Evolutionary conservation across 2,888 invertebrate genomes (phyloP).

Genomic region (Odontocerum albicorne): DNA sequence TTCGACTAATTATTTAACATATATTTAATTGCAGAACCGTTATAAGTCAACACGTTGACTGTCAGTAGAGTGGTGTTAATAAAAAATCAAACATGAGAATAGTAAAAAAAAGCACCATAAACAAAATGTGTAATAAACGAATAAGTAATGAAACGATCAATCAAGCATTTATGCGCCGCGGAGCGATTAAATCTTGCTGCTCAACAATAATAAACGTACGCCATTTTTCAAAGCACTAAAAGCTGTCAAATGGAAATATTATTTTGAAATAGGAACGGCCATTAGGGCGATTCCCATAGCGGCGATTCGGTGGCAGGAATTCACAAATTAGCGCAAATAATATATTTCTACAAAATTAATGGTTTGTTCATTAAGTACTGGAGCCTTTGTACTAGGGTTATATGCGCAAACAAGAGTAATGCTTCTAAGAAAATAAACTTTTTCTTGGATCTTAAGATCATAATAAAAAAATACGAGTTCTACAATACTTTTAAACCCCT

Average conservation of each 20-base stretch:
- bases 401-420: no score
- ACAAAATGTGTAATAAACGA: neutral
- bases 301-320: neutral
- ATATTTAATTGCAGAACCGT: no score
- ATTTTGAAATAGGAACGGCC: neutral
- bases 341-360: neutral
- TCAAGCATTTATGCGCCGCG: neutral
- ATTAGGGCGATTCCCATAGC: neutral
- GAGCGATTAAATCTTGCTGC: neutral
- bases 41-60: no score
- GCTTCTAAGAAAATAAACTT: no score
- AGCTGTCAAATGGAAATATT: neutral
- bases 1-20: no score
- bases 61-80: no score
- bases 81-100: no score
- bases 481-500: no score
- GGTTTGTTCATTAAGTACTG: neutral
- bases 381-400: neutral
- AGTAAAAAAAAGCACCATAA: no score
- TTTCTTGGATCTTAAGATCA: no score
- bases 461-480: no score
- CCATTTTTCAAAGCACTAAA: neutral
- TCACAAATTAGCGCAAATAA: neutral
- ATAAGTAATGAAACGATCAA: neutral
- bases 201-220: neutral